Conservation (phyloP, 2,888 invertebrate genomes). For the Caenorhabditis parvicauda region DNA sequence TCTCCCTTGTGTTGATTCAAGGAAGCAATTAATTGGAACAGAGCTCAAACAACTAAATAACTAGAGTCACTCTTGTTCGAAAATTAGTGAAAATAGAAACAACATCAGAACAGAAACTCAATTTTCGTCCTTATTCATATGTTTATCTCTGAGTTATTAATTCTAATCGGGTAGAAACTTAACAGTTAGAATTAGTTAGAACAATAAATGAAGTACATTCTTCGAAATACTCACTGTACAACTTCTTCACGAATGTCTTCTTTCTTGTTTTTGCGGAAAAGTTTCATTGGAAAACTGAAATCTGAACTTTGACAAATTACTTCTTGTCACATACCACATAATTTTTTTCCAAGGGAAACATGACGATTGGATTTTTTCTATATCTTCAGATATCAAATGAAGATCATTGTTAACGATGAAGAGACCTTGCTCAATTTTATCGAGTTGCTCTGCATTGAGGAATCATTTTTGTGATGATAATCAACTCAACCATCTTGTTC, state of each 20-base stretch:
- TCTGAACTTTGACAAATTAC: slow-evolving; percentile 1
- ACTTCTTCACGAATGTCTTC: slow-evolving; percentile 27
- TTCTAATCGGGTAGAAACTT: neutral
- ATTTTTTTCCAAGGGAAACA: slow-evolving; percentile 11
- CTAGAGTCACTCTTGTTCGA: neutral
- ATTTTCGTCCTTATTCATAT: slow-evolving; percentile 21
- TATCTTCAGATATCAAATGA: slow-evolving; percentile 26
- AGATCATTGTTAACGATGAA: slow-evolving; percentile 31
- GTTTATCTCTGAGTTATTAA: neutral
- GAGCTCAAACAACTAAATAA: no score
- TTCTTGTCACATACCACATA: slow-evolving; percentile 13
- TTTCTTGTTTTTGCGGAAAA: slow-evolving; percentile 25
- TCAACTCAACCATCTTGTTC: slow-evolving; percentile 35
- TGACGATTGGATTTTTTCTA: slow-evolving; percentile 28
- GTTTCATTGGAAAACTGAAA: slow-evolving; percentile 29
- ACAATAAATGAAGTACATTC: no score
- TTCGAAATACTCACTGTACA: slow-evolving; percentile 15
- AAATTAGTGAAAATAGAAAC: neutral
- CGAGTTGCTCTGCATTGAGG: slow-evolving; percentile 34
- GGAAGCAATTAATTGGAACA: no score
- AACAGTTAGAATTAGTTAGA: neutral
- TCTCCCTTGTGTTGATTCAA: no score
- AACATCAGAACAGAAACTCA: no score
- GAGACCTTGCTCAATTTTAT: slow-evolving; percentile 34
- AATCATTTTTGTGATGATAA: slow-evolving; percentile 2